These are phyloP conservation scores for Pogonognathellus flavescens DNA, from an alignment of 1,140 invertebrate species.

Conservation along the genomic window DNA sequence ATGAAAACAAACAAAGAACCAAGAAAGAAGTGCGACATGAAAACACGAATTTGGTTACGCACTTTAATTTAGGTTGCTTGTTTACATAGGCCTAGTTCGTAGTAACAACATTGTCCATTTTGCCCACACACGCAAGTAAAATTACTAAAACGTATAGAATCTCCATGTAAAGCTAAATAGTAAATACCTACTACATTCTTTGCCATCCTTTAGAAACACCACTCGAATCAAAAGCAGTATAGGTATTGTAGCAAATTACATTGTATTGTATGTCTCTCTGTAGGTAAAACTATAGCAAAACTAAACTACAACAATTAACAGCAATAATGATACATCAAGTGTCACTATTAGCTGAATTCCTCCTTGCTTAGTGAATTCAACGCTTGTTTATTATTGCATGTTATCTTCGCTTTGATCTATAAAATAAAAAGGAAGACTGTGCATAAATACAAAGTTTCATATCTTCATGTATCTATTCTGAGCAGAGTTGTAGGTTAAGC, in stretches of 20 bases:
- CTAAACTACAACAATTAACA: too few relatives aligned
- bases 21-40: background rate
- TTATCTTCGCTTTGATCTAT: background rate
- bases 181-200: too few relatives aligned
- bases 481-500: too few relatives aligned
- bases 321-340: background rate
- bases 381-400: background rate
- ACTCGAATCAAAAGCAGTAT: too few relatives aligned
- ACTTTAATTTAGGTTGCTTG: background rate
- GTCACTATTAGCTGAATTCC: background rate
- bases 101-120: background rate
- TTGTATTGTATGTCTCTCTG: too few relatives aligned
- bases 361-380: background rate
- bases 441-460: too few relatives aligned
- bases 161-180: background rate
- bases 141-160: background rate
- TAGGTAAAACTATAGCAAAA: background rate
- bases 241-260: too few relatives aligned
- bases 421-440: too few relatives aligned
- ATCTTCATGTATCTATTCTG: too few relatives aligned
- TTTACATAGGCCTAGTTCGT: background rate
- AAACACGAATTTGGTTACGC: background rate
- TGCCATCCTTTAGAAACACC: too few relatives aligned
- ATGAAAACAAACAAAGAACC: background rate
- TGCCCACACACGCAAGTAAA: background rate